These are phyloP conservation scores for Orthosia cruda DNA, from an alignment of 2,888 invertebrate genomes.

Conservation along the genomic window DNA sequence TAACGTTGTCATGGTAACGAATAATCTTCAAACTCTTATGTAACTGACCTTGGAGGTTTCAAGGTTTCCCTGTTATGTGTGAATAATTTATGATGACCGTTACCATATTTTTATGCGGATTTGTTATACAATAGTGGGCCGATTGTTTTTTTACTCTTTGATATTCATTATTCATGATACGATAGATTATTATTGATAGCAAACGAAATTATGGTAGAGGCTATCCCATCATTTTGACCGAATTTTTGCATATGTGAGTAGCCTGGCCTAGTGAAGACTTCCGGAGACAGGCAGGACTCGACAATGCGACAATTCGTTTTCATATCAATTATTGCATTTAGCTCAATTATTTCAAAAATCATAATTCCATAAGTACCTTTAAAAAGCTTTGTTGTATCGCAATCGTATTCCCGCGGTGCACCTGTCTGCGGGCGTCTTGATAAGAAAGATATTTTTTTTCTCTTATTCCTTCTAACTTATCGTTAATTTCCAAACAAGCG, in stretches of 20 bases:
- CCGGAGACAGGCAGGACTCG: too few relatives aligned
- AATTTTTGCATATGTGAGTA: too few relatives aligned
- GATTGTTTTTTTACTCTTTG: neutral
- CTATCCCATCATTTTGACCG: too few relatives aligned
- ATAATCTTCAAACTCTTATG: conserved; percentile 22
- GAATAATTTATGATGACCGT: neutral
- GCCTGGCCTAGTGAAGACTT: too few relatives aligned
- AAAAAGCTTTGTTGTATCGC: too few relatives aligned
- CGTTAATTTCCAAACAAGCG: neutral
- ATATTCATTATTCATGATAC: neutral
- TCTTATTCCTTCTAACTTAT: neutral
- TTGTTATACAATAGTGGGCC: neutral
- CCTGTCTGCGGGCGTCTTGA: neutral
- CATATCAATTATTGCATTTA: too few relatives aligned
- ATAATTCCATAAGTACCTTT: too few relatives aligned
- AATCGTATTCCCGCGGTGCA: too few relatives aligned
- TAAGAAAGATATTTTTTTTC: neutral
- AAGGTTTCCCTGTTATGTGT: conserved; percentile 19
- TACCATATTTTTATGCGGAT: neutral
- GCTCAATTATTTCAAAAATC: too few relatives aligned
- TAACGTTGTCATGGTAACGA: conserved; percentile 13
- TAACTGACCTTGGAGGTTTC: conserved; percentile 27
- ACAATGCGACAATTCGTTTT: too few relatives aligned
- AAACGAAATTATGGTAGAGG: too few relatives aligned
- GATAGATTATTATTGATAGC: neutral